Percentiles rank a stretch among this genome's conserved stretches.
These are phyloP conservation scores for Cataglyphis rosenhaueri DNA, from an alignment of 2,888 invertebrate genomes.

Conservation along the genomic window DNA sequence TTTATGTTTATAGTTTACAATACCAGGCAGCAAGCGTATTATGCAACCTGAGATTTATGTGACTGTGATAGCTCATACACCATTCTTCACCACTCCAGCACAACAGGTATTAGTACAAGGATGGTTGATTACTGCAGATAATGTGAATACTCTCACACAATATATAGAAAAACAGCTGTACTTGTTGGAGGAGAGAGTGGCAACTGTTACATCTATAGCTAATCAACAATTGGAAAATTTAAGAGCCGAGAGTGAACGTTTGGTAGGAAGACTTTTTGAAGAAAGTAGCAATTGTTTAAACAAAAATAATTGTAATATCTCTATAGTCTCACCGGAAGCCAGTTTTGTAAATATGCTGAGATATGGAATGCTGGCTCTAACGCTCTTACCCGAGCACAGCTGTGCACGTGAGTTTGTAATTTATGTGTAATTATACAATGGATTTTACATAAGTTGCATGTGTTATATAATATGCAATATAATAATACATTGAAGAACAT, in stretches of 20 bases:
- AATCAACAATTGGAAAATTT: slow-evolving; percentile 87
- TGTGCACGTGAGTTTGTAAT: slow-evolving; percentile 88
- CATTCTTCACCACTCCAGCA: slow-evolving; percentile 90
- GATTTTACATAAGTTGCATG: background rate
- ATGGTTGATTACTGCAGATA: slow-evolving; percentile 88
- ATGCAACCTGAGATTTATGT: slow-evolving; percentile 90
- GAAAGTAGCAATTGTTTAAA: slow-evolving; percentile 83
- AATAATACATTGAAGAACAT: slow-evolving; percentile 12
- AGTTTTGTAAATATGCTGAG: slow-evolving; percentile 92
- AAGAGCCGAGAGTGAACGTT: slow-evolving; percentile 86
- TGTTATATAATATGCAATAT: background rate
- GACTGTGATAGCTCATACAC: slow-evolving; percentile 92
- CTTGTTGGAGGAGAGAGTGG: slow-evolving; percentile 88
- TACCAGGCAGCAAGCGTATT: slow-evolving; percentile 88
- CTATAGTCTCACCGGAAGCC: slow-evolving; percentile 89
- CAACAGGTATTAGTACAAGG: slow-evolving; percentile 92
- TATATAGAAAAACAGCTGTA: slow-evolving; percentile 88
- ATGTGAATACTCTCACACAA: slow-evolving; percentile 87
- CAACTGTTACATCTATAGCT: slow-evolving; percentile 87
- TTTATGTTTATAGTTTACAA: slow-evolving; percentile 86
- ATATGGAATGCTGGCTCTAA: slow-evolving; percentile 91
- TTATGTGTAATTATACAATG: background rate
- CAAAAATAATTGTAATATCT: slow-evolving; percentile 85
- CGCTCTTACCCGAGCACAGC: slow-evolving; percentile 91
- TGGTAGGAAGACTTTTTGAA: slow-evolving; percentile 87